Base-by-base conservation (phyloP, 35 echinoderm and acorn worm genomes). In the Hemicentrotus pulcherrimus region DNA sequence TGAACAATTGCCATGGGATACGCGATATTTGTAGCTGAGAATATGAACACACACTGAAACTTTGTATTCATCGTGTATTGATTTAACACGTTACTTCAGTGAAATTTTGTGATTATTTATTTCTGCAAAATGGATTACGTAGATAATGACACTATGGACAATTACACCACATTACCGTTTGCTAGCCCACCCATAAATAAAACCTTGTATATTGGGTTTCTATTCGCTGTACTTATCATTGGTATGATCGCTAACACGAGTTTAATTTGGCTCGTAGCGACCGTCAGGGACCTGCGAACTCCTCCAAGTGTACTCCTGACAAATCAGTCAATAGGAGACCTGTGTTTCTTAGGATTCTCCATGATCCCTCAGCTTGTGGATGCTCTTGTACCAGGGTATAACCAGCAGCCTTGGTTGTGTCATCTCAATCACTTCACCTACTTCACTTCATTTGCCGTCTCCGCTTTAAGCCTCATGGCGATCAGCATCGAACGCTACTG, bases 401-500 rank as follows among this genome's bases (percentile, higher is more conserved):
- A 58, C 22, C 91, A 93, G n/a, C 16, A 32, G 30, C 46, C 46
- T 22, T 93, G 91, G 91, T 58, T 93, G 45, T 93, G 91, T 24
- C 45, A 93, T 47, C 91, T 93, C 4, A 93, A 93, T 58, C 91
- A 93, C 28, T 93, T 93, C 48, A 93, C 91, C 8, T 93, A 93
- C 24, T 93, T 93, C 28, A 93, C 91, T 50, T 93, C 91, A 32
- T 93, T 93, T 55, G 91, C 91, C 30, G 91, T 93, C 9, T 93
- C 91, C 47, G 48, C 91, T 28, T n/a, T 93, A 5, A 93, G 91
- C 46, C 91, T 93, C 24, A 93, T 58, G 46, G 91, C 91, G 9
- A 93, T 93, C 9, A 93, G 91, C 91, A 93, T 93, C 24, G 91
- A 93, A 58, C 91, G 91, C 6, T 93, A 93, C 48, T 93, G 91